Conservation (phyloP, 2,888 invertebrate species). For the Taphrorychus bicolor region DNA sequence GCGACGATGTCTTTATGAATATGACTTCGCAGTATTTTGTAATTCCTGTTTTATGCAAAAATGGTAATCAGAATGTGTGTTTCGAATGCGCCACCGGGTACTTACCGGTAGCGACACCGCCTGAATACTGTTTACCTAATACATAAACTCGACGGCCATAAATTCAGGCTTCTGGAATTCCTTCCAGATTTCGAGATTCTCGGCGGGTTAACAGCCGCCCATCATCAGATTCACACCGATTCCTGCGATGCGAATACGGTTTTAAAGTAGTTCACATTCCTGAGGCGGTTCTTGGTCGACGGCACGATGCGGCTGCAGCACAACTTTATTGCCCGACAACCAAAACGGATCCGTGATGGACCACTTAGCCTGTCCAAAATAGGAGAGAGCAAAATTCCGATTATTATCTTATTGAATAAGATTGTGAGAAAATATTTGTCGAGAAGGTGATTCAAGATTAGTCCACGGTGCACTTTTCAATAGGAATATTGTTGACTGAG, state of each 20-base stretch:
- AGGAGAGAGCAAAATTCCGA: constrained; percentile 35
- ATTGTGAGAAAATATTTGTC: constrained; percentile 34
- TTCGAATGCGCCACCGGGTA: constrained; percentile 8
- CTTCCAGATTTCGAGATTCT: no score
- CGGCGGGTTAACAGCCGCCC: no score
- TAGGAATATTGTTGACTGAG: neutral
- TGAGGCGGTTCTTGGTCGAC: neutral
- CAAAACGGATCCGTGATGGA: constrained; percentile 24
- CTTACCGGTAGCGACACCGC: neutral
- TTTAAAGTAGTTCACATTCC: neutral
- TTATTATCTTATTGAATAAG: constrained; percentile 35
- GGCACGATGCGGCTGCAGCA: neutral
- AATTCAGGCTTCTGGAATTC: no score
- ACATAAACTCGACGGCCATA: neutral
- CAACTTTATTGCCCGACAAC: constrained; percentile 39
- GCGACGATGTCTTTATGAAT: constrained; percentile 29
- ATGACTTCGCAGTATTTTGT: constrained; percentile 32
- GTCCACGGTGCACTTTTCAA: constrained; percentile 9
- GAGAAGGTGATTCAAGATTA: constrained; percentile 33
- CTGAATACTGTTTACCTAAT: neutral
- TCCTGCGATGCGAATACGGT: neutral
- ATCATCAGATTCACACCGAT: no score
- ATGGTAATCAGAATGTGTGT: constrained; percentile 14
- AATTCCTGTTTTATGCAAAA: constrained; percentile 35
- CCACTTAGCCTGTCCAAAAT: constrained; percentile 25